These are phyloP conservation scores for mouse (Mus musculus) DNA, from an alignment of 2,113 vertebrate genomes.

Conservation along the genomic window DNA sequence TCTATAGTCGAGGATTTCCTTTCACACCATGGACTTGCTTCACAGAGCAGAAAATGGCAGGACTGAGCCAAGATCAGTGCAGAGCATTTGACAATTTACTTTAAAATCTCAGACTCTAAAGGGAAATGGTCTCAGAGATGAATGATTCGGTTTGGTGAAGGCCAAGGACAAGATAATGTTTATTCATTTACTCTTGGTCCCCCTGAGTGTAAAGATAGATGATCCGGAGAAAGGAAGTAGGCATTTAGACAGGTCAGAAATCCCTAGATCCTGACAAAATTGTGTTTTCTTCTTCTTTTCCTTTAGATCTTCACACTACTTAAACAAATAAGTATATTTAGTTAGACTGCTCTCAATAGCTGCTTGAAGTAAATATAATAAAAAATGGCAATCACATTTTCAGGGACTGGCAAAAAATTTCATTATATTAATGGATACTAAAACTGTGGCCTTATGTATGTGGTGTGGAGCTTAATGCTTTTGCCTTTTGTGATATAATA, in stretches of 20 bases:
- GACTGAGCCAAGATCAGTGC: slow-evolving; percentile 62
- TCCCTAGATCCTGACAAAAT: slow-evolving; percentile 46
- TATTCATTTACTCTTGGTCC: slow-evolving; percentile 74
- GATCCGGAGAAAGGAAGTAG: slow-evolving; percentile 58
- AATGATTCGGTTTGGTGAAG: slow-evolving; percentile 71
- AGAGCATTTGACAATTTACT: slow-evolving; percentile 72
- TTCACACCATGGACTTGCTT: slow-evolving; percentile 65
- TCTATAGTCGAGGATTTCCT: slow-evolving; percentile 66
- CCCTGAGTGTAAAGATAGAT: slow-evolving; percentile 71
- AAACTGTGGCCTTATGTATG: not conserved
- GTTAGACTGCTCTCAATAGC: slow-evolving; percentile 14
- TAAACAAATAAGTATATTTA: slow-evolving; percentile 64
- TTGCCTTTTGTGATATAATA: not conserved
- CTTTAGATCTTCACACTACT: slow-evolving; percentile 6
- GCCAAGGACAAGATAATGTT: slow-evolving; percentile 77
- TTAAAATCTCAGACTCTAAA: slow-evolving; percentile 74
- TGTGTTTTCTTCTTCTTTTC: not conserved
- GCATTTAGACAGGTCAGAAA: slow-evolving; percentile 65
- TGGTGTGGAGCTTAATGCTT: not conserved
- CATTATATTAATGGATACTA: slow-evolving; percentile 1
- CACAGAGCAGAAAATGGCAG: slow-evolving; percentile 70
- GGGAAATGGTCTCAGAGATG: slow-evolving; percentile 74
- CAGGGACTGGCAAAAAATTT: not conserved
- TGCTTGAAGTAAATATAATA: slow-evolving; percentile 32
- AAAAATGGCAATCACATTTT: not conserved